Conservation (phyloP, 2,797 vertebrate species). For the Helostoma temminkii region DNA sequence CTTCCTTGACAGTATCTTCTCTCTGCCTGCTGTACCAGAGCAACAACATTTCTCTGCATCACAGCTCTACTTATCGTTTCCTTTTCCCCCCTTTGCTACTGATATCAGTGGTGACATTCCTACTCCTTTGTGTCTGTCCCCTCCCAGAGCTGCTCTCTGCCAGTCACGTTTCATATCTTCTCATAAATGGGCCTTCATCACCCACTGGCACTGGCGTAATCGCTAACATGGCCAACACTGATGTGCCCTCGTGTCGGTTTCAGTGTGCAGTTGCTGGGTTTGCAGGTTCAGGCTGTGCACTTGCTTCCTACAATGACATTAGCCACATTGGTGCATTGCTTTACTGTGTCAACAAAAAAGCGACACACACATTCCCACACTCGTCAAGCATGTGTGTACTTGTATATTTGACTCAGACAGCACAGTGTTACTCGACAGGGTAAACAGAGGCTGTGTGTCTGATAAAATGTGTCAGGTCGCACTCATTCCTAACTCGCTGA, state of each 20-base stretch:
- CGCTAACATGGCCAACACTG: constrained; percentile 19
- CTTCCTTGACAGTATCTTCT: too few relatives aligned
- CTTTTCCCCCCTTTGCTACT: not conserved
- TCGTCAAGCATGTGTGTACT: constrained; percentile 1
- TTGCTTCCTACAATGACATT: constrained; percentile 26
- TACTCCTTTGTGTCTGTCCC: constrained; percentile 4
- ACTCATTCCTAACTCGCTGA: constrained; percentile 9
- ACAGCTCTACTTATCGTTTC: not conserved
- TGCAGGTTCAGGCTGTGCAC: constrained; percentile 35
- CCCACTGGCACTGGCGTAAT: constrained; percentile 32
- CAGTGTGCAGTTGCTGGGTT: constrained; percentile 8
- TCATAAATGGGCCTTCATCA: constrained; percentile 46
- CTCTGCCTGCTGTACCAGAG: too few relatives aligned
- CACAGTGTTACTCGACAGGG: not conserved
- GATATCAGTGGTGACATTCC: constrained; percentile 24
- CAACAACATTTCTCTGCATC: not conserved
- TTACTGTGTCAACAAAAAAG: constrained; percentile 7
- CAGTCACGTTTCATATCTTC: constrained; percentile 60
- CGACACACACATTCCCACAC: not conserved
- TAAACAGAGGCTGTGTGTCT: constrained; percentile 38
- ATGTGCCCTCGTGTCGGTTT: constrained; percentile 44
- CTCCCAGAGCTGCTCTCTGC: constrained; percentile 31
- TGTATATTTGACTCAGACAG: constrained; percentile 46
- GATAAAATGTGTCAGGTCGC: constrained; percentile 26
- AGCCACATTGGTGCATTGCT: constrained; percentile 17